Evolutionary conservation across 2,888 invertebrate species (phyloP), one percentile per base, ranked within the genome.

Genomic region (Amphipyra tragopoginis): DNA sequence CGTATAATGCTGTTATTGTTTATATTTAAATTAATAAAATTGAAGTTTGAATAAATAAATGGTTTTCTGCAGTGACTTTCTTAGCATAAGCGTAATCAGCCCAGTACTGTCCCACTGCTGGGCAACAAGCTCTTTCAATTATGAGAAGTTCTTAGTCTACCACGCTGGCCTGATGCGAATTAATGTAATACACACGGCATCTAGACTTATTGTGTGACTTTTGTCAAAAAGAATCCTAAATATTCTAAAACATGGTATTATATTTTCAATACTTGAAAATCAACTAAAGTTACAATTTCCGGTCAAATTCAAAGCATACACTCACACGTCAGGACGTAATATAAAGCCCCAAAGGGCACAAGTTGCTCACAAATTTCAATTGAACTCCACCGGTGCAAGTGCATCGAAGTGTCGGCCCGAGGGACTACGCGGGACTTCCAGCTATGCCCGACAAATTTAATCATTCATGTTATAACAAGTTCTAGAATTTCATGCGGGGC

Each of bases 331-430:
- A 55, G 50, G 44, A 51, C 58, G 72, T 72, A 76, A 81, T 78
- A 74, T 69, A 59, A 72, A 52, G 51, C 61, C 79, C 76, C 70
- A 14, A 49, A 61, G 67, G 81, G 58, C 49, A 52, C 59, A 79
- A 84, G 72, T 84, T 84, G 76, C 73, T 72, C 78, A 71, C 83
- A 83, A 80, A 83, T 85, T 86, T 85, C 86, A 85, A 84, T 84
- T 79, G 82, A 83, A 80, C 79, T 72, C 65, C 54, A 66, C 50
- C 64, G 58, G 64, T 63, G 66, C 58, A 78, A 85, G 79, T 83
- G 85, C 85, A 85, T 76, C 75, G 80, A 72, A 70, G 76, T 77
- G 75, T 60, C 66, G 61, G 64, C 79, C 53, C 73, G 10, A 0
- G 77, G 80, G 80, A 79, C 43, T 6, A 38, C 55, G 39, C 53